These are phyloP conservation scores for Cantharis lateralis DNA, from an alignment of 2,888 invertebrate genomes.

Conservation along the genomic window DNA sequence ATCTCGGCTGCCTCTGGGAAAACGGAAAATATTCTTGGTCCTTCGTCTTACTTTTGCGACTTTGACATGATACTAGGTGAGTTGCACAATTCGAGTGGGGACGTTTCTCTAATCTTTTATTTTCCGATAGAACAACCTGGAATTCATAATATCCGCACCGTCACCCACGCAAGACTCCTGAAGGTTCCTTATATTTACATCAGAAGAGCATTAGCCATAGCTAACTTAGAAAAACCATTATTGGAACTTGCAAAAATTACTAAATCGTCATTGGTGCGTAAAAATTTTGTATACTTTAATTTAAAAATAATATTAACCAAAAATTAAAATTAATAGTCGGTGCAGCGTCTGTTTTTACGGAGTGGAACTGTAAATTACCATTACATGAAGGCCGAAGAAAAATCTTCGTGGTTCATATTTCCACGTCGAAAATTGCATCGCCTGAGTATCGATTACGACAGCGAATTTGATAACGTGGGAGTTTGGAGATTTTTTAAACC, in stretches of 20 bases:
- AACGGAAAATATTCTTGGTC: constrained; percentile 34
- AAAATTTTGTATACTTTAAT: neutral
- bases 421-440: constrained; percentile 30
- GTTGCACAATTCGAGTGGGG: too few relatives aligned
- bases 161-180: constrained; percentile 35
- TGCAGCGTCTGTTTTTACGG: constrained; percentile 23
- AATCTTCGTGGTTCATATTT: constrained; percentile 35
- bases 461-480: constrained; percentile 12
- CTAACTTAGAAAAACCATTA: constrained; percentile 9
- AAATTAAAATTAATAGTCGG: constrained; percentile 23
- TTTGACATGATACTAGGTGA: constrained; percentile 38
- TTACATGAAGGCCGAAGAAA: constrained; percentile 17
- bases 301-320: too few relatives aligned
- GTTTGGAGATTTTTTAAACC: constrained; percentile 23
- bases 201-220: constrained; percentile 16
- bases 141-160: constrained; percentile 33
- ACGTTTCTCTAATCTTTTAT: neutral
- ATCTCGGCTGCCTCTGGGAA: constrained; percentile 33
- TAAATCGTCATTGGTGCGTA: constrained; percentile 32
- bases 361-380: constrained; percentile 9
- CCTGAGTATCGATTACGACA: constrained; percentile 31
- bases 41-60: constrained; percentile 30
- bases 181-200: constrained; percentile 29
- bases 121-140: constrained; percentile 31
- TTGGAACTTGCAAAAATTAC: constrained; percentile 21